Conservation (phyloP, 2,797 vertebrate genomes). For the Gadopsis bispinosus region DNA sequence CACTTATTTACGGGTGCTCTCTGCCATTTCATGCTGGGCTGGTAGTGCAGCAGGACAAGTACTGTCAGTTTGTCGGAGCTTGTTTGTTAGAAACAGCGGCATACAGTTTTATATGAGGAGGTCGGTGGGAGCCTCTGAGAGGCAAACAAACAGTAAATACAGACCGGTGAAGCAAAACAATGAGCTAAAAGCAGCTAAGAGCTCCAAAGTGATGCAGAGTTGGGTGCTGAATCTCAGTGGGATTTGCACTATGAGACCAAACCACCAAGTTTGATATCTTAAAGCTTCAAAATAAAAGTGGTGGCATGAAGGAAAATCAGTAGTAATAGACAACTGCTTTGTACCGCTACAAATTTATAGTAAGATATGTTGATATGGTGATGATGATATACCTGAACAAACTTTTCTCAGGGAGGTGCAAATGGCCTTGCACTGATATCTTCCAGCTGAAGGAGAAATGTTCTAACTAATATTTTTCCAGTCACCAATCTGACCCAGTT, state of each 20-base stretch:
- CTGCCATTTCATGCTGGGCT: slow-evolving; percentile 36
- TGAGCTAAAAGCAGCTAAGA: slow-evolving; percentile 20
- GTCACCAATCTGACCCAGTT: slow-evolving; percentile 61
- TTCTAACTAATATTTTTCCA: slow-evolving; percentile 16
- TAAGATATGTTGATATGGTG: not conserved
- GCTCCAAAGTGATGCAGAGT: slow-evolving; percentile 11
- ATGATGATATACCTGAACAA: not conserved
- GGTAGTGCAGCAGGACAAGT: slow-evolving; percentile 19
- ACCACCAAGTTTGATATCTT: not conserved
- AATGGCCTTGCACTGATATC: slow-evolving; percentile 10
- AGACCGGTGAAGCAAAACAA: slow-evolving; percentile 45
- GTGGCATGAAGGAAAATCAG: not conserved
- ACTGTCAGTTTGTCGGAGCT: slow-evolving; percentile 38
- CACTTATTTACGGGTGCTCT: slow-evolving; percentile 27
- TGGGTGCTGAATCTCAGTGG: slow-evolving; percentile 2
- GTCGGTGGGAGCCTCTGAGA: slow-evolving; percentile 30
- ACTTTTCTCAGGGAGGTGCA: not conserved
- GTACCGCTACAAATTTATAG: not conserved
- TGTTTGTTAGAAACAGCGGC: slow-evolving; percentile 38
- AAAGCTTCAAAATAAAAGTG: not conserved
- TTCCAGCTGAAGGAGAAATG: slow-evolving; percentile 11
- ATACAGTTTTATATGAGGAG: slow-evolving; percentile 26
- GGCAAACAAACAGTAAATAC: slow-evolving; percentile 32
- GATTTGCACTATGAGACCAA: slow-evolving; percentile 4
- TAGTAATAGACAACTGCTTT: not conserved